Evolutionary conservation across 2,797 vertebrate genomes (phyloP), one percentile per base, ranked within the genome.

Genomic region (Cirrhinus molitorella): DNA sequence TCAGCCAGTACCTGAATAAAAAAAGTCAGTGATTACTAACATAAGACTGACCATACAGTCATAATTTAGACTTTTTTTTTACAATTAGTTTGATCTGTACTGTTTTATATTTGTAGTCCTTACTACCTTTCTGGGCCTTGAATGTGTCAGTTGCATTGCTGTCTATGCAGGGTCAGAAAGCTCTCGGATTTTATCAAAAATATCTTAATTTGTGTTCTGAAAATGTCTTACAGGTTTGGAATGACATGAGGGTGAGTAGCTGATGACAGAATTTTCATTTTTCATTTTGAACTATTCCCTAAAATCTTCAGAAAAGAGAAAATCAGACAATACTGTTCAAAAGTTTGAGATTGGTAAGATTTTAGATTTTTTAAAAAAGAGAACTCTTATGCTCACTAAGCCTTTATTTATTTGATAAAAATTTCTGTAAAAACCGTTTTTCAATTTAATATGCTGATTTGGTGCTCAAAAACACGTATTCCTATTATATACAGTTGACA

Each of bases 1-100:
- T 99, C 43, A 99, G 93, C 98, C 98, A 99, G 73, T 99, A 99
- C 90, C 98, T 99, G 89, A 45, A n/a, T n/a, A n/a, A 75, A 55
- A 57, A 88, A 71, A 79, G 72, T 86, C 47, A 91, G 85, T 57
- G 51, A 79, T 65, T 65, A 66, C 34, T 71, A 47, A 71, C 37
- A n/a, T 23, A 14, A 43, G 25, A 79, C 14, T 0, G 19, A 16
- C 4, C 23, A 73, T 25, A 40, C 37, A 40, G 37, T 8, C 4
- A 25, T 17, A 25, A 61, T 28, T 6, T 19, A 31, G n/a, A n/a
- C n/a, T n/a, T n/a, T n/a, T n/a, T 53, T 70, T 13, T 28, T 40
- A 67, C 0, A 5, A 68, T 37, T 40, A 63, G 10, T 77, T 19
- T 53, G 21, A 67, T 67, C 4, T 17, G 67, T 67, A 12, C 5